phyloP scores from a whole-genome alignment of 2,888 invertebrate species.

The Busseola fusca region DNA sequence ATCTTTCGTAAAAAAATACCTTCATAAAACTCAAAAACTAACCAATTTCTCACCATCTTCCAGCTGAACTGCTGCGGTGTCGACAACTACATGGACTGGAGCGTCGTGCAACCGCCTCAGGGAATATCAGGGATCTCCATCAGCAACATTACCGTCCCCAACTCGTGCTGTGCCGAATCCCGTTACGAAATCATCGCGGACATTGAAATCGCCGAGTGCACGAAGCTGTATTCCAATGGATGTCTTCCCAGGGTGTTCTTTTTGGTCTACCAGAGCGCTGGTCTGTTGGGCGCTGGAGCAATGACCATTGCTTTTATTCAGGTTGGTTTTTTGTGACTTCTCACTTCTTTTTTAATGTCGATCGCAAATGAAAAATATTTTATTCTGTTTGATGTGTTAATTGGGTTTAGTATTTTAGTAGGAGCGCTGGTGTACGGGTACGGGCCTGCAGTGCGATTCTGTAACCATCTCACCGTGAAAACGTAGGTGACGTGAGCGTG shows the following conservation, averaged over 20 bases:
- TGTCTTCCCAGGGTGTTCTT: slow-evolving; percentile 90
- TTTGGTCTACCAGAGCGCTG: slow-evolving; percentile 91
- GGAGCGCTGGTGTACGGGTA: no score
- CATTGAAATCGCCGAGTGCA: slow-evolving; percentile 72
- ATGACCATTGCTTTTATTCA: slow-evolving; percentile 94
- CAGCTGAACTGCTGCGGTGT: slow-evolving; percentile 93
- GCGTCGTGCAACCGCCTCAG: slow-evolving; percentile 68
- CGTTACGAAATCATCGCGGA: slow-evolving; percentile 60
- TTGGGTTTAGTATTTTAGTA: no score
- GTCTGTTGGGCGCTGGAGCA: slow-evolving; percentile 92
- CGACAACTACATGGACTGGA: slow-evolving; percentile 90
- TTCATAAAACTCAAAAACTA: neutral
- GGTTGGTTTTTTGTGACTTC: slow-evolving; percentile 80
- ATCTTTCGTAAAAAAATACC: neutral
- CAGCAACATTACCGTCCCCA: slow-evolving; percentile 86
- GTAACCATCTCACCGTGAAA: no score
- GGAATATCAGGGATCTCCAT: slow-evolving; percentile 73
- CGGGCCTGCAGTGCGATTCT: no score
- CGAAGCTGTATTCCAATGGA: slow-evolving; percentile 86
- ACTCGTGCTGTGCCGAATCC: slow-evolving; percentile 89
- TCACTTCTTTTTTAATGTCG: no score
- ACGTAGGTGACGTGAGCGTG: no score
- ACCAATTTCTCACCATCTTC: neutral
- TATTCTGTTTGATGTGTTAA: no score
- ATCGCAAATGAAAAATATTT: no score